Evolutionary conservation across 2,113 vertebrate species (phyloP).

Genomic region (Ellobius talpinus): DNA sequence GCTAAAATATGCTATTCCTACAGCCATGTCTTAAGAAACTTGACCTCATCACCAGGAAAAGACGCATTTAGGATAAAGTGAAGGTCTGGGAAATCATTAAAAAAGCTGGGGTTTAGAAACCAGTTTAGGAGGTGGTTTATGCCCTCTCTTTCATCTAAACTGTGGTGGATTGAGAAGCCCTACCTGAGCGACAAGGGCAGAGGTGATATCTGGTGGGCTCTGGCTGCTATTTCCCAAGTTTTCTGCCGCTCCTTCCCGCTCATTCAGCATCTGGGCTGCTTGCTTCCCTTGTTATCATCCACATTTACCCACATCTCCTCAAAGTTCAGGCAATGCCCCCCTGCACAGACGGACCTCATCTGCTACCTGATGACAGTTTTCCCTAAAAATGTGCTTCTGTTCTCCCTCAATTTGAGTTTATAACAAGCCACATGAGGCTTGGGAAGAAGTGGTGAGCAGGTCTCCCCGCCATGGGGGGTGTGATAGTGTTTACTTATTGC

Average conservation of each 20-base stretch:
- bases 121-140: neutral
- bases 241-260: neutral
- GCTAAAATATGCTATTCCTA: neutral
- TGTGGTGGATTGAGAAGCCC: neutral
- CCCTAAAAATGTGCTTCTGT: neutral
- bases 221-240: neutral
- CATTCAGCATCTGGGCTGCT: neutral
- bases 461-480: neutral
- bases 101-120: neutral
- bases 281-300: neutral
- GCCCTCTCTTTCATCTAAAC: neutral
- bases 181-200: neutral
- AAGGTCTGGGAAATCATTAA: neutral
- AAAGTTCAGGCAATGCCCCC: neutral
- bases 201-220: neutral
- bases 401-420: neutral
- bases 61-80: conserved; percentile 3
- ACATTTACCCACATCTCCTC: neutral
- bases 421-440: neutral
- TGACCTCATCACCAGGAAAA: neutral
- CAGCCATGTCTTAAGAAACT: neutral
- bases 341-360: neutral
- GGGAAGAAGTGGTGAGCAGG: neutral
- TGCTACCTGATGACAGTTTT: neutral
- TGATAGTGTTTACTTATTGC: neutral